phyloP scores from a whole-genome alignment of 1,140 invertebrate species.

The Drosophila obscura region DNA sequence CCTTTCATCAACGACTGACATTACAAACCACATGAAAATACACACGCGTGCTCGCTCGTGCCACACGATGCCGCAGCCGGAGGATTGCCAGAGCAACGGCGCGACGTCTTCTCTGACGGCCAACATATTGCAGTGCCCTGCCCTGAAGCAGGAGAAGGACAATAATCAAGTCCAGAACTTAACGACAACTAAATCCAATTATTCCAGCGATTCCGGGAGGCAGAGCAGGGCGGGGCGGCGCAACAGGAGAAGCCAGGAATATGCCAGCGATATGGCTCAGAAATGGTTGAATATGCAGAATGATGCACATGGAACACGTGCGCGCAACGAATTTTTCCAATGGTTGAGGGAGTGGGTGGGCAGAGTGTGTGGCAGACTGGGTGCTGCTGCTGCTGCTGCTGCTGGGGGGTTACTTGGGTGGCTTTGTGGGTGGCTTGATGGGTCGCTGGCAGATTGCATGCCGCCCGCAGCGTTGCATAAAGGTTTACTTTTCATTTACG shows the following conservation, averaged over 20 bases:
- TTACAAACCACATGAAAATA: constrained; percentile 47
- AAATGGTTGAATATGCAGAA: neutral
- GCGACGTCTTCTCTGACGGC: constrained; percentile 42
- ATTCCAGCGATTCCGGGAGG: constrained; percentile 41
- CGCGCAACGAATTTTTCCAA: constrained; percentile 64
- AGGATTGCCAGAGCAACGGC: constrained; percentile 3
- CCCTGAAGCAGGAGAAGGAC: constrained; percentile 21
- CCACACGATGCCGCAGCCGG: neutral
- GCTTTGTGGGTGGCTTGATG: constrained; percentile 3
- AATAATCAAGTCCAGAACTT: constrained; percentile 67
- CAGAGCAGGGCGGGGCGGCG: constrained; percentile 19
- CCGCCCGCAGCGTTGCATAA: constrained; percentile 69
- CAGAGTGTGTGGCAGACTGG: neutral
- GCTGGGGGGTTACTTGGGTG: constrained; percentile 1
- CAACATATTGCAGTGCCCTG: constrained; percentile 50
- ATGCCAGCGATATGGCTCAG: neutral
- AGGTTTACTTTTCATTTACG: constrained; percentile 77
- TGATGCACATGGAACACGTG: constrained; percentile 60
- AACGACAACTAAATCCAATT: constrained; percentile 81
- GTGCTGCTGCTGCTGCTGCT: constrained; percentile 3
- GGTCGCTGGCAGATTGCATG: constrained; percentile 57
- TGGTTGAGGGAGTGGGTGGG: constrained; percentile 6
- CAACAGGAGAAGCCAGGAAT: constrained; percentile 52
- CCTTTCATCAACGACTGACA: constrained; percentile 26
- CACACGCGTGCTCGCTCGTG: constrained; percentile 10